Evolutionary conservation across 2,888 invertebrate species (phyloP).

Genomic region (Malachius bipustulatus): DNA sequence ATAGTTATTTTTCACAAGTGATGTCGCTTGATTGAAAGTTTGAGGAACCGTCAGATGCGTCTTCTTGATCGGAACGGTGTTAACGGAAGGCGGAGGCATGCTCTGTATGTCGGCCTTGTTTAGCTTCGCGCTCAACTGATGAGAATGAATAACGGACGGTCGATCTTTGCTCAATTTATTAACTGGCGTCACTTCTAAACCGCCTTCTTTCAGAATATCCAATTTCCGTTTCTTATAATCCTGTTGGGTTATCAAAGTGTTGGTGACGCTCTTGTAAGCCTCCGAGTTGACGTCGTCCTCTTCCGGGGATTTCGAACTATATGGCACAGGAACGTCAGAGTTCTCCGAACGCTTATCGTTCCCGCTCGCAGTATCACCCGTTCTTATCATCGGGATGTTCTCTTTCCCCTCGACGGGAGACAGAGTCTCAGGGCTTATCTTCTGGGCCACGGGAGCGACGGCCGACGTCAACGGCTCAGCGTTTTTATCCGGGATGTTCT

Average conservation of each 20-base stretch:
- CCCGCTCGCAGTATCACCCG: constrained; percentile 18
- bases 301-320: constrained; percentile 49
- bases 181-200: constrained; percentile 62
- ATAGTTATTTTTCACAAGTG: constrained; percentile 12
- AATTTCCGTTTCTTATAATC: constrained; percentile 54
- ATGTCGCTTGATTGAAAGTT: constrained; percentile 19
- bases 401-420: constrained; percentile 43
- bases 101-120: constrained; percentile 18
- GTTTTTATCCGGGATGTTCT: constrained; percentile 22
- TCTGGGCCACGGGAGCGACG: constrained; percentile 34
- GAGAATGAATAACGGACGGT: constrained; percentile 30
- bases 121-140: constrained; percentile 16
- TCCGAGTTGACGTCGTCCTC: constrained; percentile 47
- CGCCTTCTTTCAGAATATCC: constrained; percentile 63
- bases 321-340: constrained; percentile 41
- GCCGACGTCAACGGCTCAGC: constrained; percentile 34
- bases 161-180: constrained; percentile 29
- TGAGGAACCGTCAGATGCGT: constrained; percentile 40
- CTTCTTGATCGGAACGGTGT: constrained; percentile 28
- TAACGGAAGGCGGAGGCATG: constrained; percentile 28
- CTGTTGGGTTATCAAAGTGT: constrained; percentile 22
- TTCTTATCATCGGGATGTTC: constrained; percentile 40
- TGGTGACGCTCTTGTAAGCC: constrained; percentile 19
- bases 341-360: constrained; percentile 17
- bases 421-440: constrained; percentile 35